Percentiles rank a stretch among this genome's conserved stretches.
Conservation (phyloP, 1,140 invertebrate species). For the Chionoecetes opilio region DNA sequence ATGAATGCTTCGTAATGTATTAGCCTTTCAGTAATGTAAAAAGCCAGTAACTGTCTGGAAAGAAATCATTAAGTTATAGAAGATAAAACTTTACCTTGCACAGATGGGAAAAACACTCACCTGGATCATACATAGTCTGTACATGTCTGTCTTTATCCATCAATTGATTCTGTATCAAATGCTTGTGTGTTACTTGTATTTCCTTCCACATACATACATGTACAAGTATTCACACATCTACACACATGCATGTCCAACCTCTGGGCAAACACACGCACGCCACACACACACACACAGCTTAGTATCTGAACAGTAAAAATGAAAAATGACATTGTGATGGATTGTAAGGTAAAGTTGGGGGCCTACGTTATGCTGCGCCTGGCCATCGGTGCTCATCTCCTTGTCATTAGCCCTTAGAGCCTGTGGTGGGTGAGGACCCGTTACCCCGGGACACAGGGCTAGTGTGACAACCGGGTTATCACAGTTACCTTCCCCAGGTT, state of each 20-base stretch:
- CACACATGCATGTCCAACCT: background rate
- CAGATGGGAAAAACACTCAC: background rate
- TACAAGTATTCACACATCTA: background rate
- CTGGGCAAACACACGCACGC: background rate
- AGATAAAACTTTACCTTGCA: background rate
- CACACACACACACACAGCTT: background rate
- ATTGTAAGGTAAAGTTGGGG: too few species aligned
- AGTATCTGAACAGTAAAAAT: background rate
- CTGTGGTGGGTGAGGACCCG: too few species aligned
- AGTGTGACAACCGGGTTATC: too few species aligned
- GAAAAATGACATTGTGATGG: too few species aligned
- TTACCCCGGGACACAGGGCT: too few species aligned
- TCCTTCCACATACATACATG: background rate
- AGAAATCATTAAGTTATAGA: background rate
- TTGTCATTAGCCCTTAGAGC: too few species aligned
- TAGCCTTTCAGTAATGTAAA: too few species aligned
- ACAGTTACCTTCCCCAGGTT: too few species aligned
- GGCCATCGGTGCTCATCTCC: too few species aligned
- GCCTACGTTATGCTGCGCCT: too few species aligned
- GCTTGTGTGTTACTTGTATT: background rate
- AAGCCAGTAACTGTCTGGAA: background rate
- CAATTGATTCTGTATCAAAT: background rate
- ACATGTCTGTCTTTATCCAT: background rate
- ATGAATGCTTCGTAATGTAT: background rate
- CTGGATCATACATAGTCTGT: constrained; percentile 12